Percentiles rank a stretch among this genome's conserved stretches.
These are phyloP conservation scores for Otolemur crassicaudatus DNA, from an alignment of 2,797 vertebrate species.

Conservation along the genomic window DNA sequence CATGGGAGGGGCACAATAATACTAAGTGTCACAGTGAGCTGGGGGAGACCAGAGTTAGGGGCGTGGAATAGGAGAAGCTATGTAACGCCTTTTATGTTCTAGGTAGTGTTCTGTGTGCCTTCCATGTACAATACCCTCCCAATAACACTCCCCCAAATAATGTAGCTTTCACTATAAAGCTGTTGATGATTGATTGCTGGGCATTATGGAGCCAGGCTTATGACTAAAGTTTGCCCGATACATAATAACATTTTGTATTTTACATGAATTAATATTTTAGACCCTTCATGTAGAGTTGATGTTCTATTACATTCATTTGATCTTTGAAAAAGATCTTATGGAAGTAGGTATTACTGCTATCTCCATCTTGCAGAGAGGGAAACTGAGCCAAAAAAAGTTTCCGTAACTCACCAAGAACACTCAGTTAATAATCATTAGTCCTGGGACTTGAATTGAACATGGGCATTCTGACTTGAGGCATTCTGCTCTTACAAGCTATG, in stretches of 20 bases:
- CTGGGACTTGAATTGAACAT: background rate
- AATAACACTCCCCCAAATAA: background rate
- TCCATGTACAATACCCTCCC: background rate
- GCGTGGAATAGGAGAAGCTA: background rate
- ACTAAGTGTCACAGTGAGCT: background rate
- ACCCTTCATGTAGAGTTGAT: background rate
- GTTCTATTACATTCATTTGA: background rate
- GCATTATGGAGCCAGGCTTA: background rate
- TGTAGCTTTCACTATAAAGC: background rate
- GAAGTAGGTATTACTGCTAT: background rate
- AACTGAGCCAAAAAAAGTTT: slow-evolving; percentile 1
- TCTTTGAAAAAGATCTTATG: background rate
- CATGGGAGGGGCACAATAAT: background rate
- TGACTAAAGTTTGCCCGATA: background rate
- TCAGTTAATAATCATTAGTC: background rate
- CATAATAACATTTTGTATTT: background rate
- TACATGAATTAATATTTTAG: background rate
- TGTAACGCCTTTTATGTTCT: background rate
- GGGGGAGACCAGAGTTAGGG: background rate
- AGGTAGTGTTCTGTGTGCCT: background rate
- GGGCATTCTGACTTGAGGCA: background rate
- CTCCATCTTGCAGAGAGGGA: background rate
- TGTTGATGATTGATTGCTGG: background rate
- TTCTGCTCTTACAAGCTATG: rapidly evolving
- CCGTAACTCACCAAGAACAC: background rate